These are phyloP conservation scores for Epinephelus lanceolatus DNA, from an alignment of 2,113 vertebrate genomes.

Conservation along the genomic window DNA sequence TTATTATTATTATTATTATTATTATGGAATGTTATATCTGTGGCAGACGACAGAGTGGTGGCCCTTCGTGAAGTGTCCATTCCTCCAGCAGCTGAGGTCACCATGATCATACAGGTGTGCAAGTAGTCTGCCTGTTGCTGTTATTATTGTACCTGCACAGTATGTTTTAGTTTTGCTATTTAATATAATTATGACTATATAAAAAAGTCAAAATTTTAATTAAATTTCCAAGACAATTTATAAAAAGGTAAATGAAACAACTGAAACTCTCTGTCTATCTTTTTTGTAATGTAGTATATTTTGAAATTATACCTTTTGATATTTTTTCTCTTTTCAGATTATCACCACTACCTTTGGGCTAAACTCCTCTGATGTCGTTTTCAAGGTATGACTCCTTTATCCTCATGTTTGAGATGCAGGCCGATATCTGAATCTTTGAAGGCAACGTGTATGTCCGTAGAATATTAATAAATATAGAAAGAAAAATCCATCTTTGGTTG, in stretches of 20 bases:
- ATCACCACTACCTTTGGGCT: slow-evolving; percentile 75
- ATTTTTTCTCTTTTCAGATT: slow-evolving; percentile 64
- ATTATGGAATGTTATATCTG: neutral
- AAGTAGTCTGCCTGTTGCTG: neutral
- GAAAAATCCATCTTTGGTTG: neutral
- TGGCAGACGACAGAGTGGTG: slow-evolving; percentile 77
- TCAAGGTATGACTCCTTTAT: slow-evolving; percentile 72
- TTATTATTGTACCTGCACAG: neutral
- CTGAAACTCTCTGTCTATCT: neutral
- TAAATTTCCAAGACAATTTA: neutral
- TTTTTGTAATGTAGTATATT: neutral
- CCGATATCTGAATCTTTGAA: neutral
- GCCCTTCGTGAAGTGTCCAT: slow-evolving; percentile 79
- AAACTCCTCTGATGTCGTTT: slow-evolving; percentile 56
- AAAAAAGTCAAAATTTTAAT: neutral
- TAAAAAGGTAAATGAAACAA: neutral
- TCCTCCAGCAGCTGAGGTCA: slow-evolving; percentile 64
- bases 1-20: too few relatives aligned
- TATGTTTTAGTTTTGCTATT: neutral
- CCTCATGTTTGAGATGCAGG: neutral
- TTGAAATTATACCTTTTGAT: neutral
- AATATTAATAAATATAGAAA: neutral
- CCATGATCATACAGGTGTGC: slow-evolving; percentile 69
- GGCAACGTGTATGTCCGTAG: neutral
- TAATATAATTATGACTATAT: neutral